A percentile compares a stretch with the other conserved stretches of the same genome.
Conservation (phyloP, 2,797 vertebrate genomes). For the Notamacropus eugenii region DNA sequence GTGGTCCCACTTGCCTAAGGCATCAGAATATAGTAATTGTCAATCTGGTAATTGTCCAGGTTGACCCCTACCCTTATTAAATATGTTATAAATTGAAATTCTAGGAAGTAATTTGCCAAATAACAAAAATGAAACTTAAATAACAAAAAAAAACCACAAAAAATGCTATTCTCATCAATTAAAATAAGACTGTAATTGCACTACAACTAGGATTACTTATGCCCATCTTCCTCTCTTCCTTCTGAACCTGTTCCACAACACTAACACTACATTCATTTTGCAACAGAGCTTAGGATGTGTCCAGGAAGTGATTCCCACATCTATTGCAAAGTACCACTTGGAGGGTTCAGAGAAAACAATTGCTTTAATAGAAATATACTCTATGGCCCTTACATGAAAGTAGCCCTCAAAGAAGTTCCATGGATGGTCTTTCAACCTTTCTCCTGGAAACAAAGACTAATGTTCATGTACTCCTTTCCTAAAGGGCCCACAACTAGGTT, state of each 20-base stretch:
- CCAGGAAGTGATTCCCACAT: not conserved
- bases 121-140: constrained; percentile 23
- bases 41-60: not conserved
- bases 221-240: constrained; percentile 7
- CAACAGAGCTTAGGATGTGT: constrained; percentile 62
- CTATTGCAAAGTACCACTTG: not conserved
- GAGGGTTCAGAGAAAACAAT: not conserved
- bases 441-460: not conserved
- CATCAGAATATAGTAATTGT: not conserved
- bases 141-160: constrained; percentile 23
- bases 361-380: not conserved
- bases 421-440: not conserved
- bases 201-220: constrained; percentile 54
- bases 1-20: not conserved
- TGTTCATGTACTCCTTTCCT: not conserved
- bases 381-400: not conserved
- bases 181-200: constrained; percentile 38
- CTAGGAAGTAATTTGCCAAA: constrained; percentile 11
- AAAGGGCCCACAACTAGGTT: not conserved
- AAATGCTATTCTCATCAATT: not conserved
- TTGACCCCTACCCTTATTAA: not conserved
- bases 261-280: constrained; percentile 48
- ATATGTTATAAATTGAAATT: constrained; percentile 21
- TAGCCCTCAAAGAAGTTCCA: not conserved
- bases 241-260: not conserved